Evolutionary conservation across 2,113 vertebrate species (phyloP), one percentile per base, ranked within the genome.

Genomic region (Lutjanus erythropterus): DNA sequence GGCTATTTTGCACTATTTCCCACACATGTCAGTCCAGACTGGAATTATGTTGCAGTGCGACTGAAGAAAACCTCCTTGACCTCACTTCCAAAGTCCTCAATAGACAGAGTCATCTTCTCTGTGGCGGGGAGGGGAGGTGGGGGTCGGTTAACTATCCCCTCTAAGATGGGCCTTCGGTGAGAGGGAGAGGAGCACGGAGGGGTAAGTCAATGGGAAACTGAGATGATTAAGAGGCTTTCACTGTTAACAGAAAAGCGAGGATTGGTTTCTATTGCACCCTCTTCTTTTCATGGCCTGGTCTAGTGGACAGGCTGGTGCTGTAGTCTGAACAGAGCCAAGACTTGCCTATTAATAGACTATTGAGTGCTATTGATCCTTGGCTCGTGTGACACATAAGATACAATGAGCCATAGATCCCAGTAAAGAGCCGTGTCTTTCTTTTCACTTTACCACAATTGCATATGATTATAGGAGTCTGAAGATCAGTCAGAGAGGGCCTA

Each of bases 331-430:
- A 81, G 83, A 92, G 91, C 87, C 81, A 86, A 81, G 86, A 89
- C 93, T 89, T 80, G 90, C 88, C 93, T 95, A 95, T 95, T 95
- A 95, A 95, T 96, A 95, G 94, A 92, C 91, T 96, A 96, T 96
- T 93, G 95, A 96, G 93, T 93, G 77, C 66, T 93, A 95, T 95
- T 87, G 95, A 95, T 95, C 90, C 84, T 70, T 89, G 91, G 92
- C 94, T 93, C 88, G 44, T 90, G 91, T 94, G 93, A 94, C 93
- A 94, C 93, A 89, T 80, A 85, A 90, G 93, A 93, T 94, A 95
- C 95, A 95, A 95, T 94, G 94, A 94, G 92, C 92, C 94, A 95
- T 95, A 90, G 92, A 94, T 94, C 92, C 89, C 88, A 74, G 91
- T 86, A 91, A 93, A 94, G 92, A 92, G 88, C 85, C 80, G 73